A percentile compares a stretch with the other conserved stretches of the same genome.
Conservation (phyloP, 2,888 invertebrate genomes). For the Dryocosmus kuriphilus region DNA sequence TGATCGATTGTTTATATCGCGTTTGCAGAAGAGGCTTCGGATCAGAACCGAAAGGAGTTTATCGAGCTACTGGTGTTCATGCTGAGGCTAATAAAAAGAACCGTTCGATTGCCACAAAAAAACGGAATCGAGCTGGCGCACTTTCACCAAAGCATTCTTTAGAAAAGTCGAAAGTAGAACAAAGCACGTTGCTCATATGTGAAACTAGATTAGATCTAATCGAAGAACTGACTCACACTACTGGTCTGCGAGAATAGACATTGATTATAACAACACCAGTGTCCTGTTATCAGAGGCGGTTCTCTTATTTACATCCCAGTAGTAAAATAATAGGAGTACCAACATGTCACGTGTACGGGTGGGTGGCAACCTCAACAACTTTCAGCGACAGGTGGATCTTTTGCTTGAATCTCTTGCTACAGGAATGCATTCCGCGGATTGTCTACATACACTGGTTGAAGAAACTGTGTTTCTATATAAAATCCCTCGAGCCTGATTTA, state of each 20-base stretch:
- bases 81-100: background rate
- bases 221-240: constrained; percentile 19
- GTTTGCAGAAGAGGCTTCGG: background rate
- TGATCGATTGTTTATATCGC: constrained; percentile 1
- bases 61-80: constrained; percentile 5
- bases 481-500: too few species aligned
- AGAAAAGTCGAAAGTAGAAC: constrained; percentile 28
- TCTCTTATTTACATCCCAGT: constrained; percentile 23
- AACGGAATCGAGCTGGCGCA: constrained; percentile 16
- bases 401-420: background rate
- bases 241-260: constrained; percentile 12
- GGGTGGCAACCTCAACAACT: constrained; percentile 40
- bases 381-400: constrained; percentile 13
- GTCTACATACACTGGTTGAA: too few species aligned
- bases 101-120: background rate
- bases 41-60: constrained; percentile 7
- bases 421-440: too few species aligned
- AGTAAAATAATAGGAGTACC: constrained; percentile 17
- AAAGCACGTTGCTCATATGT: background rate
- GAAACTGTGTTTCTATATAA: too few species aligned
- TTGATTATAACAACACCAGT: constrained; percentile 32
- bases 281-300: constrained; percentile 19
- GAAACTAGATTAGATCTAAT: constrained; percentile 34
- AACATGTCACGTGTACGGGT: constrained; percentile 42
- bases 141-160: constrained; percentile 22